A percentile compares a stretch with the other conserved stretches of the same genome.
Conservation (phyloP, 2,113 vertebrate species). For the Menura novaehollandiae region DNA sequence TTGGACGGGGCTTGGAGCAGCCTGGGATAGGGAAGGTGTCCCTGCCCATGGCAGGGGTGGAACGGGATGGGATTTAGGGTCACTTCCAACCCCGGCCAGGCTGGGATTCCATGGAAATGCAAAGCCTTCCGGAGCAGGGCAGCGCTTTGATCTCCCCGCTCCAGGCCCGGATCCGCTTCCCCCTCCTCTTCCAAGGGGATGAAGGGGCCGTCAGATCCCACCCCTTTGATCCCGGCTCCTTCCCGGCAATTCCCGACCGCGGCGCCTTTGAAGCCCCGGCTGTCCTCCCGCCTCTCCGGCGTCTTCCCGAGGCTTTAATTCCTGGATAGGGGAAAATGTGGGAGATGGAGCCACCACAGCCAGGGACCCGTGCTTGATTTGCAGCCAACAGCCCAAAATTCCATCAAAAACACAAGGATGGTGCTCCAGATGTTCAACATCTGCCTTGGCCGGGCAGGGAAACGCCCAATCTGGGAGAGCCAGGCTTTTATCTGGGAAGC, state of each 20-base stretch:
- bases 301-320: background rate
- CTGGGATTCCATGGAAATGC: background rate
- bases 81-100: background rate
- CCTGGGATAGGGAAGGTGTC: background rate
- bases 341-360: background rate
- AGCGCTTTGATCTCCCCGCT: background rate
- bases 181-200: background rate
- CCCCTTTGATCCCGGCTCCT: background rate
- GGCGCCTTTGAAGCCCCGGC: background rate
- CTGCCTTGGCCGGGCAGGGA: background rate
- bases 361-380: background rate
- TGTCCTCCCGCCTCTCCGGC: background rate
- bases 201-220: background rate
- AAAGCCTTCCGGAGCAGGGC: background rate
- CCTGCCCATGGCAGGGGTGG: background rate
- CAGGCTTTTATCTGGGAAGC: background rate
- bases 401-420: background rate
- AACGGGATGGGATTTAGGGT: background rate
- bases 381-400: background rate
- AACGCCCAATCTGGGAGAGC: background rate
- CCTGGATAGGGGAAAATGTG: background rate
- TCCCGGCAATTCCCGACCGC: background rate
- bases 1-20: background rate
- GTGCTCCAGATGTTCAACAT: background rate
- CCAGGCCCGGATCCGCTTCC: rapidly evolving